Evolutionary conservation across 2,797 vertebrate genomes (phyloP), one percentile per base, ranked within the genome.

Genomic region (Darevskia nairensis): DNA sequence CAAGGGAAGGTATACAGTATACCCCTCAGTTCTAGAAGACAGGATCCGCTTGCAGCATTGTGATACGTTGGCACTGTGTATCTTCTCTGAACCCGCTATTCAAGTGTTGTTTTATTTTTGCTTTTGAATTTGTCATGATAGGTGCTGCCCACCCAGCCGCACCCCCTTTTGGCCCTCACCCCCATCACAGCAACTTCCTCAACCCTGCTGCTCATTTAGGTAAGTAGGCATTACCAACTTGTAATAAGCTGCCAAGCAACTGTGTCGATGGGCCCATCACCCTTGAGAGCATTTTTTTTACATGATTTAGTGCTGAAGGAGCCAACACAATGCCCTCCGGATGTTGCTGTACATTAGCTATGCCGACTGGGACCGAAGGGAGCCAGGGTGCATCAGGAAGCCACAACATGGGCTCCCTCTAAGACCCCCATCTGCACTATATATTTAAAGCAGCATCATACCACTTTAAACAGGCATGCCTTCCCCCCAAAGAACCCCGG

Each of bases 121-220:
- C 13, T 6, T 66, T 89, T 80, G 27, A 83, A 78, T 96, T 92
- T 93, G 93, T 82, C 88, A 91, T 90, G 84, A 61, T 95, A 99
- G 99, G 99, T 96, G 97, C 98, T 84, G 97, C 97, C 61, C 99
- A 99, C 80, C 98, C 98, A 41, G 96, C 98, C 0, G 98, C 97
- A 69, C 97, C 97, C 69, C 98, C 98, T 25, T 99, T 99, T 4
- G 98, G 98, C 87, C 98, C 98, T 81, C 98, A 98, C 0, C 96
- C 97, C 39, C 98, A 98, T 94, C 98, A 98, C 88, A 98, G 97
- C 95, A 99, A 98, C 96, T 98, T 99, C 91, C 98, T 99, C 90
- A 97, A 97, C 94, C 98, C 98, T 23, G 97, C 98, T 23, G 97
- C 98, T 94, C 98, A 99, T 95, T 97, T 99, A 92, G 99, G 99